Evolutionary conservation across 2,888 invertebrate species (phyloP).

Genomic region (Hanleya hanleyi): DNA sequence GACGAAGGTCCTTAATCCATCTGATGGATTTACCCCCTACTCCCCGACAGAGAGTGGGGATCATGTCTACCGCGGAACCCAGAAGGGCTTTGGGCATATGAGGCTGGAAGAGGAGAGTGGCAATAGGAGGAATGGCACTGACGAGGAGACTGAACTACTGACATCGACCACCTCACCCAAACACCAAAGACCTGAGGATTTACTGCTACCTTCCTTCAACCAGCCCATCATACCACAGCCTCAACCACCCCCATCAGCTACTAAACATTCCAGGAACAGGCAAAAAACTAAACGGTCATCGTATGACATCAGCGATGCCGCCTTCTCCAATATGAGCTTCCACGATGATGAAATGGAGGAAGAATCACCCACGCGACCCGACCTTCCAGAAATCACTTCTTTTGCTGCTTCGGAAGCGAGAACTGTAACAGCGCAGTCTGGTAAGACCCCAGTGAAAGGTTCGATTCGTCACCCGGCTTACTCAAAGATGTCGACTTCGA

Average conservation of each 20-base stretch:
- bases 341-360: slow-evolving; percentile 61
- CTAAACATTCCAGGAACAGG: slow-evolving; percentile 1
- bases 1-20: neutral
- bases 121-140: neutral
- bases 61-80: neutral
- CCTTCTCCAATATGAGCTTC: slow-evolving; percentile 67
- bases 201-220: neutral
- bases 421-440: neutral
- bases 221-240: neutral
- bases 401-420: neutral
- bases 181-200: slow-evolving; percentile 8
- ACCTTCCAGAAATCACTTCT: neutral
- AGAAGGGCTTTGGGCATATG: neutral
- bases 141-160: slow-evolving; percentile 6
- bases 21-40: neutral
- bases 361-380: slow-evolving; percentile 17
- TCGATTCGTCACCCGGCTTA: neutral
- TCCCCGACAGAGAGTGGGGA: neutral
- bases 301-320: slow-evolving; percentile 49
- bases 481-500: neutral
- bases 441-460: neutral
- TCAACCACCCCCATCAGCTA: neutral
- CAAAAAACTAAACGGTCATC: neutral
- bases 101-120: neutral
- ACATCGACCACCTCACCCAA: slow-evolving; percentile 6